Evolutionary conservation across 2,888 invertebrate genomes (phyloP).

Genomic region (Phaedon cochleariae): DNA sequence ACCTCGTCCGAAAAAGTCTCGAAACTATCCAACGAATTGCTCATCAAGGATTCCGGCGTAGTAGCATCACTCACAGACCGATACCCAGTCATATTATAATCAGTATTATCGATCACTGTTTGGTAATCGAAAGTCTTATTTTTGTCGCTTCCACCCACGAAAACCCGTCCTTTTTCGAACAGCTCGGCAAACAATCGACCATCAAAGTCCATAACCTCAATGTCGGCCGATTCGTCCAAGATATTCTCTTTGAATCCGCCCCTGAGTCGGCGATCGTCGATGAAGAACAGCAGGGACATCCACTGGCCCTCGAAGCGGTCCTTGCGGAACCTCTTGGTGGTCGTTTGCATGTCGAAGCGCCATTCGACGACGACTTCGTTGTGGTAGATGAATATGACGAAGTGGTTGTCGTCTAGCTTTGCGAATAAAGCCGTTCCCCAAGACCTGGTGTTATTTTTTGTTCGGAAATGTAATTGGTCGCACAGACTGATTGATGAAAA

Average conservation of each 20-base stretch:
- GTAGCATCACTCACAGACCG: conserved; percentile 53
- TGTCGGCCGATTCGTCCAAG: conserved; percentile 65
- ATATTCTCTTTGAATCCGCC: conserved; percentile 65
- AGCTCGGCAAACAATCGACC: too few relatives aligned
- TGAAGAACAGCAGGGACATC: conserved; percentile 70
- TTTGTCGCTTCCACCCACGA: conserved; percentile 63
- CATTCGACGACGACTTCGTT: conserved; percentile 76
- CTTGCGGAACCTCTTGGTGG: conserved; percentile 64
- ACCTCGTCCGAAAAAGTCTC: conserved; percentile 50
- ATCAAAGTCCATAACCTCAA: conserved; percentile 64
- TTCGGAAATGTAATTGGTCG: too few relatives aligned
- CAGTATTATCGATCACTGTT: conserved; percentile 52
- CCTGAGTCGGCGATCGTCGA: conserved; percentile 59
- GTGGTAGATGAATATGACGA: conserved; percentile 75
- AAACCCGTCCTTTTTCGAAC: conserved; percentile 63
- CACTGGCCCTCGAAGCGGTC: conserved; percentile 69
- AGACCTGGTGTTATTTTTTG: conserved; percentile 72
- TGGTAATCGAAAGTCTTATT: conserved; percentile 58
- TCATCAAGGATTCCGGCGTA: conserved; percentile 53
- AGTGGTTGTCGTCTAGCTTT: conserved; percentile 68
- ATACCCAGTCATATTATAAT: conserved; percentile 53
- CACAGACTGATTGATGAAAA: too few relatives aligned
- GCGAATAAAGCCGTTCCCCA: conserved; percentile 83
- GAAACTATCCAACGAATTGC: conserved; percentile 55
- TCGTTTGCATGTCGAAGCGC: conserved; percentile 64